phyloP scores from a whole-genome alignment of 2,797 vertebrate genomes.

The Gastrophryne carolinensis region DNA sequence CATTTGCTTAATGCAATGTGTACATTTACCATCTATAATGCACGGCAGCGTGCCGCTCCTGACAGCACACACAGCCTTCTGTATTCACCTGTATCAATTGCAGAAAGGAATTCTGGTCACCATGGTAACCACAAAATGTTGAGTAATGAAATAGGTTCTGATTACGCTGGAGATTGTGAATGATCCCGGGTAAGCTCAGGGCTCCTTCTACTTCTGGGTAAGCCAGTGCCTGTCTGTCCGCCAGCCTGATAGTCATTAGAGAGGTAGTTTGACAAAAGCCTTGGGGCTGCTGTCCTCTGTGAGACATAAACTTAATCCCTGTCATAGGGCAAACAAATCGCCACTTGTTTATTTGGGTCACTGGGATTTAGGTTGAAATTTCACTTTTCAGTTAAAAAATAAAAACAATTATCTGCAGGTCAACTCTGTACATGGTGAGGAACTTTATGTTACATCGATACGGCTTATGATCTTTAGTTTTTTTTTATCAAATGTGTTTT shows the following conservation, averaged over 20 bases:
- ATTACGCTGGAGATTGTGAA: neutral
- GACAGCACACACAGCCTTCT: neutral
- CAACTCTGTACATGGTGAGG: neutral
- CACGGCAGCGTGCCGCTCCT: neutral
- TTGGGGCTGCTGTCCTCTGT: neutral
- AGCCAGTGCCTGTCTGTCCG: neutral
- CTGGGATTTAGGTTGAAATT: neutral
- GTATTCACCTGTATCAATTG: neutral
- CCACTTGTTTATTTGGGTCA: too few species aligned
- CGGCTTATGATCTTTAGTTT: neutral
- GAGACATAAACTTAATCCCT: neutral
- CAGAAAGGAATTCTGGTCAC: neutral
- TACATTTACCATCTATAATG: neutral
- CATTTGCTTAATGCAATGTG: neutral
- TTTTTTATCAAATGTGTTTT: neutral
- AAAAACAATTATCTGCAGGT: neutral
- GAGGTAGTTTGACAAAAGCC: neutral
- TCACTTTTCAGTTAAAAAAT: neutral
- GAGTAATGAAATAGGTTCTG: neutral
- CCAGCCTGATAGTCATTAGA: constrained; percentile 11
- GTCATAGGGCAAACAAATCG: neutral
- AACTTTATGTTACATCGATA: neutral
- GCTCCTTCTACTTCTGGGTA: neutral
- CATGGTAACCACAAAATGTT: neutral
- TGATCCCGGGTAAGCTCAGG: neutral